Conservation (phyloP, 2,888 invertebrate species). For the Notodonta dromedarius region DNA sequence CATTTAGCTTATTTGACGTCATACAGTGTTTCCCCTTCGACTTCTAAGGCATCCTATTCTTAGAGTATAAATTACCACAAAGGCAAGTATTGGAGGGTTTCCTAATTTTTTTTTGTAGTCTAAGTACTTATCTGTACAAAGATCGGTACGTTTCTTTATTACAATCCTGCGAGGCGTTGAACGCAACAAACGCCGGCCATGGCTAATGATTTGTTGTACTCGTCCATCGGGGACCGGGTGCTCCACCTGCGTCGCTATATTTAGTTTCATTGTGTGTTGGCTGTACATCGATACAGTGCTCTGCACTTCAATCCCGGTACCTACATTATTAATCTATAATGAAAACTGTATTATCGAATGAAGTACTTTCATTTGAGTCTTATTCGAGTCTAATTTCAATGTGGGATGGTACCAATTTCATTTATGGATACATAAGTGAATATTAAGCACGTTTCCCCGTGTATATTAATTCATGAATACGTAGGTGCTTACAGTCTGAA, state of each 20-base stretch:
- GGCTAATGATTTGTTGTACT: constrained; percentile 51
- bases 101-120: background rate
- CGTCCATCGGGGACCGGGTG: constrained; percentile 59
- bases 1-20: too few relatives aligned
- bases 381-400: background rate
- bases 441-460: background rate
- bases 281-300: constrained; percentile 63
- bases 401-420: background rate
- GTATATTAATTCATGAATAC: background rate
- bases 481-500: background rate
- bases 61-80: too few relatives aligned
- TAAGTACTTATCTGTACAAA: background rate
- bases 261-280: constrained; percentile 78
- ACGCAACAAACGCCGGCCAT: constrained; percentile 34
- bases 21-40: too few relatives aligned
- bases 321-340: background rate
- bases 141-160: background rate
- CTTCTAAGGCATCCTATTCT: too few relatives aligned
- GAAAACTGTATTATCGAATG: background rate
- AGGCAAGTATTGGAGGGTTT: too few relatives aligned
- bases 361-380: background rate
- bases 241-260: constrained; percentile 74
- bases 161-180: constrained; percentile 1
- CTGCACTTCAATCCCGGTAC: constrained; percentile 35
- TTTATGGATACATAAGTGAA: background rate